Evolutionary conservation across 30 jellyfish, hydroid and myxozoan species (phyloP).

Genomic region (Hydra vulgaris): DNA sequence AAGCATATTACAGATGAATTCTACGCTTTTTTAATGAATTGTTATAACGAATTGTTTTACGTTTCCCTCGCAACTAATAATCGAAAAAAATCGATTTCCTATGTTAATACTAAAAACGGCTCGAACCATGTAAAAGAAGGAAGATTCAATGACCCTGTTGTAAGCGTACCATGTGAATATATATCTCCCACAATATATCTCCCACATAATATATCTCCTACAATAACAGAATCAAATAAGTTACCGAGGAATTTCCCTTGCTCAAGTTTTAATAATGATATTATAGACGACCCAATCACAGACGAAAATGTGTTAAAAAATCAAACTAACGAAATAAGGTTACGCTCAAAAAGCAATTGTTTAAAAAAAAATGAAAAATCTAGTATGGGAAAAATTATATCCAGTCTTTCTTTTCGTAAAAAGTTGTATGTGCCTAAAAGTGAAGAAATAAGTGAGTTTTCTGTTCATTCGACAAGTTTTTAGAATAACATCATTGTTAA

Average conservation of each 20-base stretch:
- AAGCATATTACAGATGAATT: conserved; percentile 75
- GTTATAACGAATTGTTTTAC: conserved; percentile 75
- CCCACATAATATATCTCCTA: too few relatives aligned
- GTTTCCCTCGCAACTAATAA: conserved; percentile 48
- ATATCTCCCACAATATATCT: neutral
- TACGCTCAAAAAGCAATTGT: neutral
- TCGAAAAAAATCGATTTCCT: neutral
- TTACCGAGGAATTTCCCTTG: neutral
- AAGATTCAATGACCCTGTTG: neutral
- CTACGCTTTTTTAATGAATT: conserved; percentile 62
- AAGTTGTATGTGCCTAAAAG: neutral
- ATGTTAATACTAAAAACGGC: too few relatives aligned
- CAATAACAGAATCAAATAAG: neutral
- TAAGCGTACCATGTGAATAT: neutral
- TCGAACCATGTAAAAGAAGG: neutral
- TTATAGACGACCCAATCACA: neutral
- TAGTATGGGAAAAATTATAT: conserved; percentile 1
- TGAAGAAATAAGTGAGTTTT: too few relatives aligned
- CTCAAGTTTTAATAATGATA: too few relatives aligned
- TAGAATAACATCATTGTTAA: too few relatives aligned
- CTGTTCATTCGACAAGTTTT: too few relatives aligned
- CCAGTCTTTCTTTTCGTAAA: conserved; percentile 1
- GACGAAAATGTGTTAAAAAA: neutral
- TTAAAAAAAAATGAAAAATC: neutral
- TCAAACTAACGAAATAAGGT: neutral